Percentiles rank a stretch among this genome's conserved stretches.
phyloP scores from a whole-genome alignment of 2,113 vertebrate species.

The Stegastes partitus region DNA sequence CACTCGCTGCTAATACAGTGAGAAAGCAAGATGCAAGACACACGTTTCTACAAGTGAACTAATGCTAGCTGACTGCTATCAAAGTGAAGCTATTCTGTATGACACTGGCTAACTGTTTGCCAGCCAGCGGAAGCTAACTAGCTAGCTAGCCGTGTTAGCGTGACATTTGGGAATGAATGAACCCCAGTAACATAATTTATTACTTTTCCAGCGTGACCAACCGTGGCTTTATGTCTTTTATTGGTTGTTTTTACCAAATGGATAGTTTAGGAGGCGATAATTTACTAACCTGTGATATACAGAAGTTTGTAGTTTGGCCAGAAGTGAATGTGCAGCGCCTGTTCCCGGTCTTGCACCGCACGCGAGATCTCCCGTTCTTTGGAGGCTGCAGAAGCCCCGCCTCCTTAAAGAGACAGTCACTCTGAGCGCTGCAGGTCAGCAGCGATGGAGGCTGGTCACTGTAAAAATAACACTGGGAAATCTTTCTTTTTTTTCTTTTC shows the following conservation, averaged over 20 bases:
- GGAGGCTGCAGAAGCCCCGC: not conserved
- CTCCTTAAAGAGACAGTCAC: conserved; percentile 68
- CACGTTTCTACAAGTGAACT: not conserved
- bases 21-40: fast-evolving
- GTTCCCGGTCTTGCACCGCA: conserved; percentile 47
- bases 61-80: not conserved
- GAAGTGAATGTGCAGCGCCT: conserved; percentile 13
- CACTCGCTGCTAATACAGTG: fast-evolving
- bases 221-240: fast-evolving
- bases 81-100: not conserved
- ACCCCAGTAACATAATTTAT: not conserved
- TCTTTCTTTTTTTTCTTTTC: no score
- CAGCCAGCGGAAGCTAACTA: conserved; percentile 25
- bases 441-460: no score
- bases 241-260: fast-evolving
- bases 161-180: conserved; percentile 32
- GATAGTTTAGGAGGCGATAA: fast-evolving
- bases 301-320: conserved; percentile 16
- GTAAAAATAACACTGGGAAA: no score
- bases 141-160: conserved; percentile 52
- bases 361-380: conserved; percentile 19
- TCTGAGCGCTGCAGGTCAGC: not conserved
- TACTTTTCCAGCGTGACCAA: fast-evolving
- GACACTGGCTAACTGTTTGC: not conserved
- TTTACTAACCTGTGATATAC: conserved; percentile 57